These are phyloP conservation scores for Typhlomys cinereus DNA, from an alignment of 2,113 vertebrate species.

Conservation along the genomic window DNA sequence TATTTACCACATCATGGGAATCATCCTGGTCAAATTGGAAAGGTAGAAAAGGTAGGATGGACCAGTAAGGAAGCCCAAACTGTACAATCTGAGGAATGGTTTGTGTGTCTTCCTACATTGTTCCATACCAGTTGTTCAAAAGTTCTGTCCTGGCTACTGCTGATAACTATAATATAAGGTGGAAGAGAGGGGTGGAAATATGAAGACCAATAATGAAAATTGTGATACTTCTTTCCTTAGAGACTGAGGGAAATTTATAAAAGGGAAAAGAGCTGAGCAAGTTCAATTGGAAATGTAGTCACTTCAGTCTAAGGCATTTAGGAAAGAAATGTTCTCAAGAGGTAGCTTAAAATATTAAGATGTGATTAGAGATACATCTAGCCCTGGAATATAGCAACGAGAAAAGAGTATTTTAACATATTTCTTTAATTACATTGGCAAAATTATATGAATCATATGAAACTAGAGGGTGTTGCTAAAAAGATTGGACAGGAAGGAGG, in stretches of 20 bases:
- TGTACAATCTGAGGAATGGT: not conserved
- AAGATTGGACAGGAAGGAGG: conserved; percentile 73
- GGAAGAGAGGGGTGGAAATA: not conserved
- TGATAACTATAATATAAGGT: not conserved
- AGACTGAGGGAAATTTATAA: not conserved
- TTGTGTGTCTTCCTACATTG: not conserved
- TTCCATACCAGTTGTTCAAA: not conserved
- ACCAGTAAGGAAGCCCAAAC: not conserved
- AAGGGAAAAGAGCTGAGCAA: conserved; percentile 44
- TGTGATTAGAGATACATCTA: not conserved
- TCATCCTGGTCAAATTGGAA: not conserved
- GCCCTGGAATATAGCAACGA: conserved; percentile 7
- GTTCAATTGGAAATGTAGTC: conserved; percentile 6
- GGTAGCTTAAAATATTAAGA: conserved; percentile 12
- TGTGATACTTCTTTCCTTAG: conserved; percentile 12
- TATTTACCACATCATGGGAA: not conserved
- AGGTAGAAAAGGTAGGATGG: not conserved
- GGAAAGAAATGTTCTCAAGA: conserved; percentile 35
- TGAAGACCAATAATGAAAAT: not conserved
- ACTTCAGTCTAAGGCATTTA: conserved; percentile 24
- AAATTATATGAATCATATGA: conserved; percentile 54
- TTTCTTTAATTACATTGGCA: conserved; percentile 59
- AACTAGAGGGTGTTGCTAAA: conserved; percentile 64
- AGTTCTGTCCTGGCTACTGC: not conserved
- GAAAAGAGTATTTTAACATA: conserved; percentile 27